These are phyloP conservation scores for Balearica regulorum DNA, from an alignment of 2,797 vertebrate genomes.

Conservation along the genomic window DNA sequence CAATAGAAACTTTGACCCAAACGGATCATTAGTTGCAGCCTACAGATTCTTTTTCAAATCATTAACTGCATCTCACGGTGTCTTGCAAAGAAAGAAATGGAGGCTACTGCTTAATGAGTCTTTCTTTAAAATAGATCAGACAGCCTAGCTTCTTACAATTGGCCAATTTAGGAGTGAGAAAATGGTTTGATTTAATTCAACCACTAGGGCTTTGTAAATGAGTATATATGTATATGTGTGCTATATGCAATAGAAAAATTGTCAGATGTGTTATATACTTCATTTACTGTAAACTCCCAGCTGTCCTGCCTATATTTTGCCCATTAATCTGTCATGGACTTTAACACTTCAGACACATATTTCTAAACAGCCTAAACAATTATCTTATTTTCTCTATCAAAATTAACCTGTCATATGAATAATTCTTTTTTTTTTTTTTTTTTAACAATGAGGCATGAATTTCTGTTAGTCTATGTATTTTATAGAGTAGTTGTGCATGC, in stretches of 20 bases:
- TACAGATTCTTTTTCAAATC: conserved; percentile 52
- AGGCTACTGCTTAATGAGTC: conserved; percentile 60
- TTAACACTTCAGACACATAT: neutral
- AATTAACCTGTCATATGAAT: neutral
- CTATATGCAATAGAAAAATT: neutral
- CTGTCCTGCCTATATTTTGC: neutral
- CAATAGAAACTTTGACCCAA: conserved; percentile 49
- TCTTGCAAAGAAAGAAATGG: conserved; percentile 32
- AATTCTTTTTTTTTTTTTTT: neutral
- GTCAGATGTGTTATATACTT: neutral
- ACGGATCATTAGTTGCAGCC: conserved; percentile 52
- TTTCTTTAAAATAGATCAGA: conserved; percentile 62
- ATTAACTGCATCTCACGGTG: conserved; percentile 42
- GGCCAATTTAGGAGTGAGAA: conserved; percentile 53
- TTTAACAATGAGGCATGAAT: neutral
- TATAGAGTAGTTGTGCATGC: neutral
- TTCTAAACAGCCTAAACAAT: neutral
- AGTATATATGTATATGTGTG: neutral
- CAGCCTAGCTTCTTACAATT: conserved; percentile 15
- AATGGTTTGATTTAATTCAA: conserved; percentile 55
- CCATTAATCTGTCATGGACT: neutral
- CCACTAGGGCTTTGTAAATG: conserved; percentile 16
- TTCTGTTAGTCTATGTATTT: neutral
- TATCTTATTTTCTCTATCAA: neutral
- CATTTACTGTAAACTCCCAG: neutral